Conservation (phyloP, 2,797 vertebrate genomes). For the Cetoscarus ocellatus region DNA sequence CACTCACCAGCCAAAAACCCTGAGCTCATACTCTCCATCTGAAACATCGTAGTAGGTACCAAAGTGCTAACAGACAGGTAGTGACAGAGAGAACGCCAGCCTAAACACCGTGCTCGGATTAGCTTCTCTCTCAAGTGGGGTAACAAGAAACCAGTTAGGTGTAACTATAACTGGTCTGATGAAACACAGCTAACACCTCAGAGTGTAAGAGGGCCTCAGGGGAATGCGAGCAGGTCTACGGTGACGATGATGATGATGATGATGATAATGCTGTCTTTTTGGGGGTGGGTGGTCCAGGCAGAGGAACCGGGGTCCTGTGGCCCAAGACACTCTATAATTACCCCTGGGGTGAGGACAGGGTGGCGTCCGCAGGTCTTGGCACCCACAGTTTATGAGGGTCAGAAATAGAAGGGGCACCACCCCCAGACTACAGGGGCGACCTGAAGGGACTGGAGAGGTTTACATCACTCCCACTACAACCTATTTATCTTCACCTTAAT, state of each 20-base stretch:
- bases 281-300: conserved; percentile 66
- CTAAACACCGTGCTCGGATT: conserved; percentile 56
- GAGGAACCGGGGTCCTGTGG: conserved; percentile 50
- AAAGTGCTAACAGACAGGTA: conserved; percentile 64
- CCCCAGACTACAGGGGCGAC: conserved; percentile 53
- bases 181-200: conserved; percentile 50
- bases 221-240: conserved; percentile 53
- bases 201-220: conserved; percentile 28
- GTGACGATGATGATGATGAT: conserved; percentile 1
- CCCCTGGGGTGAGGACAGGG: conserved; percentile 80
- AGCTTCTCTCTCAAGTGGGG: conserved; percentile 44
- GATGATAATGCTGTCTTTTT: conserved; percentile 22
- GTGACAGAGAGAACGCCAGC: conserved; percentile 44
- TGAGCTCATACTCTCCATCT: conserved; percentile 41
- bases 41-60: conserved; percentile 46
- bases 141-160: conserved; percentile 58
- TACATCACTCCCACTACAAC: conserved; percentile 34
- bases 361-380: conserved; percentile 84
- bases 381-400: conserved; percentile 80
- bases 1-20: conserved; percentile 34
- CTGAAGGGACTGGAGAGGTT: conserved; percentile 56
- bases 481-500: neutral
- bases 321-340: conserved; percentile 84
- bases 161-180: conserved; percentile 57
- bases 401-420: conserved; percentile 76